These are phyloP conservation scores for Himantopus leucocephalus DNA, from an alignment of 2,113 vertebrate species.

Conservation along the genomic window DNA sequence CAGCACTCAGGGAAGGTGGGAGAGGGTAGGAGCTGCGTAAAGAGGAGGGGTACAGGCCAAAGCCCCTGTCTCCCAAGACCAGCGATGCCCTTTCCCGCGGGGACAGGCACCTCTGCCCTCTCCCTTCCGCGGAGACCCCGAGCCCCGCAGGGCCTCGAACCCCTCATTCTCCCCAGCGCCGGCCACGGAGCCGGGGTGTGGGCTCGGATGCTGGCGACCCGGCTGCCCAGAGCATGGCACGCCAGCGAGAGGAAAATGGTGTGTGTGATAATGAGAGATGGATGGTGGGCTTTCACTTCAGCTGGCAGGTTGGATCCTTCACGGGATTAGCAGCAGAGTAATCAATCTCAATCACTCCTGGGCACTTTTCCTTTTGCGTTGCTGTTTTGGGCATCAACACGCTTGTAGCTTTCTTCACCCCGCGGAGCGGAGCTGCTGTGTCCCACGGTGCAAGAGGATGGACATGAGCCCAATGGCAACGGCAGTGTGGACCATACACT, in stretches of 20 bases:
- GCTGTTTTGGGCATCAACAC: fast-evolving
- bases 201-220: fast-evolving
- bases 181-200: fast-evolving
- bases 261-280: neutral
- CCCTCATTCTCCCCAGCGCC: neutral
- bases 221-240: neutral
- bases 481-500: neutral
- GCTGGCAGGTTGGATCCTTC: neutral
- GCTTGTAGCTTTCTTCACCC: neutral
- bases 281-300: neutral
- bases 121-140: neutral
- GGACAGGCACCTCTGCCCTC: neutral
- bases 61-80: neutral
- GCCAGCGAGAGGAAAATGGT: fast-evolving
- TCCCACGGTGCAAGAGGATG: fast-evolving
- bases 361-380: neutral
- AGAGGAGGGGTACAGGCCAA: neutral
- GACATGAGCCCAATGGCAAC: fast-evolving
- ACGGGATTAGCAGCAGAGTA: neutral
- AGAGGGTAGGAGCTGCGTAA: no score
- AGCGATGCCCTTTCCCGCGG: fast-evolving
- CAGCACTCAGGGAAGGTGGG: neutral
- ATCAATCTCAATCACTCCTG: neutral
- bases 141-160: neutral
- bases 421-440: fast-evolving